phyloP scores from a whole-genome alignment of 2,797 vertebrate genomes.

The Threskiornis aethiopicus region DNA sequence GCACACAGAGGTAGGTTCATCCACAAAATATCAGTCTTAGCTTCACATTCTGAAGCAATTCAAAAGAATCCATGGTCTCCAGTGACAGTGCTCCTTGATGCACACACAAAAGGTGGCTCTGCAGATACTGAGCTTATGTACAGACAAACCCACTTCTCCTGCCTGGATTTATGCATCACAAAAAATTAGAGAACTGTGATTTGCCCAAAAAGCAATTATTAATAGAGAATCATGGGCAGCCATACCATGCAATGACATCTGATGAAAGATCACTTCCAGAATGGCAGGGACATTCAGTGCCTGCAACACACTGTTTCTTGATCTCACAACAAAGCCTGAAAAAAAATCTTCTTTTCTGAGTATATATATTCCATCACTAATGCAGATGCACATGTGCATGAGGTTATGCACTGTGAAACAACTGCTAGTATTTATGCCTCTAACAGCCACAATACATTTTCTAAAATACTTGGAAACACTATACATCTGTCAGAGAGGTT shows the following conservation, averaged over 20 bases:
- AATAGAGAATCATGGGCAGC: background rate
- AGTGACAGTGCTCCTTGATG: background rate
- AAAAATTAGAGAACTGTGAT: background rate
- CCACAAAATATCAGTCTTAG: background rate
- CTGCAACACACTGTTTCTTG: background rate
- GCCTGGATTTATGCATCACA: background rate
- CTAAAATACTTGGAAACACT: background rate
- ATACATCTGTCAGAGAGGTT: background rate
- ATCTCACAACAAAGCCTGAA: background rate
- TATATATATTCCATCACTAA: background rate
- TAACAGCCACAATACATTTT: background rate
- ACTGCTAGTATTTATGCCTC: background rate
- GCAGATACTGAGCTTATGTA: background rate
- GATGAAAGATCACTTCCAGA: background rate
- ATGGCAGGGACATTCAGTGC: background rate
- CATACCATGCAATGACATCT: background rate
- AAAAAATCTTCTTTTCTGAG: background rate
- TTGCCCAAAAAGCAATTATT: background rate
- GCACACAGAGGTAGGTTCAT: background rate
- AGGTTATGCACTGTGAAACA: background rate
- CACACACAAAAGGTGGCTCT: background rate
- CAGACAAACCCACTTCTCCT: background rate
- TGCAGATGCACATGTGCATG: background rate
- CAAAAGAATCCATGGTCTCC: background rate
- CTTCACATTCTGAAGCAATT: background rate